phyloP scores from a whole-genome alignment of 2,113 vertebrate species.

The Tenrec ecaudatus region DNA sequence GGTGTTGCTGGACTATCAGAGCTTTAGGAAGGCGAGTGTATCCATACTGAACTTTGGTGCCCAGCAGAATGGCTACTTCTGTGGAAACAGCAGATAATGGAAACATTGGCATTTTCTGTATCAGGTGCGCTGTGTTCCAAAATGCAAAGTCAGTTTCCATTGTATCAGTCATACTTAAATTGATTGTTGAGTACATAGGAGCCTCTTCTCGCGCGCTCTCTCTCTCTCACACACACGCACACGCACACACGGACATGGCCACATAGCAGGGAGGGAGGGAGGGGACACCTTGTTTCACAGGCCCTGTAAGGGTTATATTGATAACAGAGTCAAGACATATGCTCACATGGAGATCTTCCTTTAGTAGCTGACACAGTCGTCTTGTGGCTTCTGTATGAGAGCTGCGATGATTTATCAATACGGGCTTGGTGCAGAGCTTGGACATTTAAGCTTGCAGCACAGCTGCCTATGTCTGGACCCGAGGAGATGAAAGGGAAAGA shows the following conservation, averaged over 20 bases:
- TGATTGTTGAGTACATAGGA: not conserved
- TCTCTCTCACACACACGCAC: not conserved
- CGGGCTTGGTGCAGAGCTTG: not conserved
- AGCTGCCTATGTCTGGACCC: not conserved
- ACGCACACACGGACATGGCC: no score
- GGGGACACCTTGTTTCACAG: not conserved
- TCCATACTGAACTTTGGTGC: not conserved
- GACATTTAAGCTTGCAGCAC: not conserved
- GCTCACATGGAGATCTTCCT: not conserved
- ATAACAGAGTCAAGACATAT: not conserved
- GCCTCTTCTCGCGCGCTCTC: no score
- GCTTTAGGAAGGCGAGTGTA: slow-evolving; percentile 41
- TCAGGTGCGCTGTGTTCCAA: not conserved
- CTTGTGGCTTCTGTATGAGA: not conserved
- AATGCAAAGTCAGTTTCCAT: slow-evolving; percentile 9
- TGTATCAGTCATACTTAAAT: not conserved
- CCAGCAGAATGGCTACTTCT: not conserved
- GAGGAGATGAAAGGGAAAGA: not conserved
- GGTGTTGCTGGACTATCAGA: not conserved
- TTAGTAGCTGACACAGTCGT: not conserved
- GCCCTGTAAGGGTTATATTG: not conserved
- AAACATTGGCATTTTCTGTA: not conserved
- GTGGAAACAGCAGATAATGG: slow-evolving; percentile 44
- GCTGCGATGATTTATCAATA: not conserved
- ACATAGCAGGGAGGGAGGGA: no score